Percentiles rank a stretch among this genome's conserved stretches.
Evolutionary conservation across 2,113 vertebrate species (phyloP).

Genomic region (Dendropsophus ebraccatus): DNA sequence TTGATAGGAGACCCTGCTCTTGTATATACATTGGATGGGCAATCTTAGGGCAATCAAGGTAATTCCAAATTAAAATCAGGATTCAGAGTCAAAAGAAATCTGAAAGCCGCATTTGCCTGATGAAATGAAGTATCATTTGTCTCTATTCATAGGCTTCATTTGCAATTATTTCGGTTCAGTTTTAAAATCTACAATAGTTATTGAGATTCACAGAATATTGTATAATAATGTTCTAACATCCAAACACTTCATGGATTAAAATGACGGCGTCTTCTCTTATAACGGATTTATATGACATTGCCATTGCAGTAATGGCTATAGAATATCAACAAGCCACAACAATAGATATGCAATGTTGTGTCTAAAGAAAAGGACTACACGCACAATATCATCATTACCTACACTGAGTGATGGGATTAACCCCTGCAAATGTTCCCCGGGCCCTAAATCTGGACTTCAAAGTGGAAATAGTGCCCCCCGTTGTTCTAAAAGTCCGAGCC

Average conservation of each 20-base stretch:
- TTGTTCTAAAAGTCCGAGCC: constrained; percentile 44
- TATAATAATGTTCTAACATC: not conserved
- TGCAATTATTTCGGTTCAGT: too few relatives aligned
- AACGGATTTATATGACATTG: not conserved
- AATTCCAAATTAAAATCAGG: too few relatives aligned
- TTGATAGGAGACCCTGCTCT: too few relatives aligned
- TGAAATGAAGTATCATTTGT: too few relatives aligned
- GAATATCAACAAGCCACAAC: too few relatives aligned
- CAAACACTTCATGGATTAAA: not conserved
- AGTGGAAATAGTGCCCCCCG: constrained; percentile 39
- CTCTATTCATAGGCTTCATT: too few relatives aligned
- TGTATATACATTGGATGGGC: too few relatives aligned
- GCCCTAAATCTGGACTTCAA: constrained; percentile 54
- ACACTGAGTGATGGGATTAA: constrained; percentile 45
- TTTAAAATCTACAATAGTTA: too few relatives aligned
- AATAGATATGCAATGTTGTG: not conserved
- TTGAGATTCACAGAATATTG: not conserved
- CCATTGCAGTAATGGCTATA: too few relatives aligned
- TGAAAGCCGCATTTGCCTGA: too few relatives aligned
- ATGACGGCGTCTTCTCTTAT: not conserved
- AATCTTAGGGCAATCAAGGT: too few relatives aligned
- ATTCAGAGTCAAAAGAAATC: too few relatives aligned
- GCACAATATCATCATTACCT: constrained; percentile 21
- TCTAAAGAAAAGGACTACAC: constrained; percentile 24
- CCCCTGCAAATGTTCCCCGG: constrained; percentile 48